Evolutionary conservation across 2,888 invertebrate genomes (phyloP), one percentile per base, ranked within the genome.

Genomic region (Anodontia alba): DNA sequence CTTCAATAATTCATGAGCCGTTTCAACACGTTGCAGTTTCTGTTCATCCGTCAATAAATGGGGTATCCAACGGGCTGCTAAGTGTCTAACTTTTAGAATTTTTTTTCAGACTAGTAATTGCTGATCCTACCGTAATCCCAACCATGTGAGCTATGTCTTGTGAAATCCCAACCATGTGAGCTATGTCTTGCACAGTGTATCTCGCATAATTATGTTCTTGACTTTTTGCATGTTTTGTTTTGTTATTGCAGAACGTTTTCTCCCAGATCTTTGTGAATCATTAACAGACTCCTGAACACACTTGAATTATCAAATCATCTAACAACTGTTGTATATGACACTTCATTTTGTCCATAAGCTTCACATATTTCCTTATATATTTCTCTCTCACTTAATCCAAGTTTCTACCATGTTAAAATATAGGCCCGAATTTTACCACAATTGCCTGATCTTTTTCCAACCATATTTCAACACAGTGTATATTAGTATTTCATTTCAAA

Each of bases 381-480:
- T 5, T 38, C 38, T 8, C 38, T 5, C n/a, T 7, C 49, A 7
- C 49, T 20, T 49, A 49, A 15, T 49, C 49, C 20, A 20, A 49
- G 49, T 49, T 49, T 38, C 20, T 15, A 15, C 49, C 49, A 20
- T 15, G 49, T 20, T 15, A 49, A 42, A 42, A 42, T 42, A 42
- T 42, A 42, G 42, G 42, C 42, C 42, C n/a, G 49, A 49, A 49
- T 49, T 20, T 49, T 49, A 49, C 12, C 20, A 49, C 10, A 10
- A n/a, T 49, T 49, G 20, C 12, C 8, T 15, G 49, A 15, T 49
- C 57, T 57, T 7, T 57, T 23, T 57, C 57, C 29, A 57, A 26
- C 57, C 23, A 57, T 57, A 57, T 8, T 57, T 57, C 15, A 57
- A 57, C 57, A 57, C 57, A 57, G 57, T 57, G 57, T 57, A 57